Evolutionary conservation across 2,113 vertebrate species (phyloP).

Genomic region (Gracilinanus agilis): DNA sequence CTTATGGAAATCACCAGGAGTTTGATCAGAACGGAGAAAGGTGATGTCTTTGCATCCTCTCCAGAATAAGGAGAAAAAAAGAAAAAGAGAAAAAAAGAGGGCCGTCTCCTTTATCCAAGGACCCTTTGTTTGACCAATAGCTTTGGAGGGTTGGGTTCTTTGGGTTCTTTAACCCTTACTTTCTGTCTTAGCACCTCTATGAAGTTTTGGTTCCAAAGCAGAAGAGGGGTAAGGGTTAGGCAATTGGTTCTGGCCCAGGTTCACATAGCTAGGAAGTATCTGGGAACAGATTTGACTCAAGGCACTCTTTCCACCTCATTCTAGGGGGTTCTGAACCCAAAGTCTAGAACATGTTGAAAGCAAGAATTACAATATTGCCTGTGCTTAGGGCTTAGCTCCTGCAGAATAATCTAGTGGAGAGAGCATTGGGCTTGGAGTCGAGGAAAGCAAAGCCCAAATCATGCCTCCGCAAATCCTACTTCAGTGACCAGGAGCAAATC

Average conservation of each 20-base stretch:
- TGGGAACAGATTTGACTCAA: too few relatives aligned
- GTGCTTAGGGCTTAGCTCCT: background rate
- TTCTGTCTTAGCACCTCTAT: background rate
- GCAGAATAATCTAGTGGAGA: background rate
- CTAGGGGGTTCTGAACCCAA: background rate
- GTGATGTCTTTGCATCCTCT: background rate
- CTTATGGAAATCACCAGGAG: background rate
- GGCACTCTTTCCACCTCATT: too few relatives aligned
- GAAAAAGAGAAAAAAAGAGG: too few relatives aligned
- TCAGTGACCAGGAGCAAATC: background rate
- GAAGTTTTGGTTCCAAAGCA: background rate
- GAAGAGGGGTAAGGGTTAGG: too few relatives aligned
- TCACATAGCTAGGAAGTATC: too few relatives aligned
- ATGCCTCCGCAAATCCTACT: background rate
- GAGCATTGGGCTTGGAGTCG: background rate
- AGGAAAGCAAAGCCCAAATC: background rate
- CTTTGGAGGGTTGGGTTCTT: background rate
- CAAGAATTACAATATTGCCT: background rate
- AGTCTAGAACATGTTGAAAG: background rate
- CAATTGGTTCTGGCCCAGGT: too few relatives aligned
- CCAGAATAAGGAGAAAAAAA: background rate
- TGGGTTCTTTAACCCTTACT: too few relatives aligned
- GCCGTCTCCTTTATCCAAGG: background rate
- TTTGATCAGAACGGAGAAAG: background rate
- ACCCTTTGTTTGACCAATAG: background rate